phyloP scores from a whole-genome alignment of 2,888 invertebrate species.

The Rotaria magnacalcarata region DNA sequence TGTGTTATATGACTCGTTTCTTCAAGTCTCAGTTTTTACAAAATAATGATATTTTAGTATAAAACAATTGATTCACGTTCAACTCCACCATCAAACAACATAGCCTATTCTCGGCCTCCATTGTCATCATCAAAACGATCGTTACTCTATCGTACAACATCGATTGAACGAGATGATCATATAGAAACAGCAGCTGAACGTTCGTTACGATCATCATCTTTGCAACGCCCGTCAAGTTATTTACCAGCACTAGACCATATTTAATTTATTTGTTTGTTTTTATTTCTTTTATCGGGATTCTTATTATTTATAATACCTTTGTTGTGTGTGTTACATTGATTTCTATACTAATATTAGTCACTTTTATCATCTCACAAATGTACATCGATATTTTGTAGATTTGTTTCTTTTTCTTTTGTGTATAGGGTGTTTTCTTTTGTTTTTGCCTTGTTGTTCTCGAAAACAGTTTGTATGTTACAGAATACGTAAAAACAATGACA shows the following conservation, averaged over 20 bases:
- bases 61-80: not conserved
- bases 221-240: constrained; percentile 13
- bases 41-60: not conserved
- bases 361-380: not conserved
- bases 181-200: constrained; percentile 2
- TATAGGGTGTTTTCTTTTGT: not conserved
- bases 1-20: too few relatives aligned
- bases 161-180: not conserved
- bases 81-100: not conserved
- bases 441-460: not conserved
- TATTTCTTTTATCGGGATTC: not conserved
- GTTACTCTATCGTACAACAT: not conserved
- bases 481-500: not conserved
- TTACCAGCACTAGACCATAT: constrained; percentile 16
- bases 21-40: too few relatives aligned
- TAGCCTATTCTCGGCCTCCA: not conserved
- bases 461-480: not conserved
- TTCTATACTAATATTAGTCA: not conserved
- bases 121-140: not conserved
- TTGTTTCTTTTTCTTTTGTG: not conserved
- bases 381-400: constrained; percentile 22
- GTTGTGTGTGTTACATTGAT: not conserved
- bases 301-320: not conserved
- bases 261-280: not conserved
- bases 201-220: constrained; percentile 8